Evolutionary conservation across 2,797 vertebrate species (phyloP), one percentile per base, ranked within the genome.

Genomic region (Hippoglossus hippoglossus): DNA sequence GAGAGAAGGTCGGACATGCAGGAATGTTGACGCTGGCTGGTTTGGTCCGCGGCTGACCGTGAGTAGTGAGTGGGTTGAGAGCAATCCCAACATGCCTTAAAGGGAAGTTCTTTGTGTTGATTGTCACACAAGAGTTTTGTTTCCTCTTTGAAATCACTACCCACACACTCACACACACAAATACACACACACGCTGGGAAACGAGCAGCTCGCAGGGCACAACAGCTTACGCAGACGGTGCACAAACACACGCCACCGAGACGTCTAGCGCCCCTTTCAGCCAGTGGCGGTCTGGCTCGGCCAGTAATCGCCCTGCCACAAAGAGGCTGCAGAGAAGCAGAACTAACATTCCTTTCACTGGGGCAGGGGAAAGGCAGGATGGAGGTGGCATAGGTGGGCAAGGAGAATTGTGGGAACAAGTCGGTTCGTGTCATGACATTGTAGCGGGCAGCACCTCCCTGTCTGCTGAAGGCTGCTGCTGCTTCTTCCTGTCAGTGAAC

Each of bases 261-360:
- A 80, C 39, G 62, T 90, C 80, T 85, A 66, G 69, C 81, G 69
- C 65, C 82, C 68, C 85, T 85, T 87, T 88, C 92, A 91, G 81
- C 83, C 77, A 74, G 79, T 70, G 81, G 86, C 67, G 67, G 90
- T 90, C 90, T 91, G 87, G 80, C 90, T 76, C 46, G 9, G 69
- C 63, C 81, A 63, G 77, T 82, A 90, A 89, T 85, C 81, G 81
- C 63, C 46, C 34, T 51, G 67, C 84, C 89, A 91, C 89, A 90
- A 90, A 91, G 84, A 83, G 82, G 79, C 73, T 76, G 87, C 86
- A 86, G 86, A 79, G 80, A 77, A 79, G 89, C 90, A 87, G 87
- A 91, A 91, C 91, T 91, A 90, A 92, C 82, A 16, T 79, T 74
- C 71, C 83, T 81, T 89, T 88, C 79, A 91, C 60, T 73, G 55